Evolutionary conservation across 2,797 vertebrate species (phyloP).

Genomic region (Hydrophis major): DNA sequence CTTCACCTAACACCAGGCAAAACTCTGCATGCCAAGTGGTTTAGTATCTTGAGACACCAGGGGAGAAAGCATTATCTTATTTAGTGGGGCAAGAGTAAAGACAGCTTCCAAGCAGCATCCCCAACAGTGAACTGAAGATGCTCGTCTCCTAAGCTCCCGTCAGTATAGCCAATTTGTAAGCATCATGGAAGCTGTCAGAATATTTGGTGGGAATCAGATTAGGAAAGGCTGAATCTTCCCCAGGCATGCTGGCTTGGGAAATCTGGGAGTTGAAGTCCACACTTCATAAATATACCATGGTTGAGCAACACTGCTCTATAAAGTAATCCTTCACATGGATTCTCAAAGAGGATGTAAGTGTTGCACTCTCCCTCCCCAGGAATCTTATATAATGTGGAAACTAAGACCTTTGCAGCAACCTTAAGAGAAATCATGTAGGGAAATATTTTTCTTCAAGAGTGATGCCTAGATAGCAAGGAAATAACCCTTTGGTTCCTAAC

Average conservation of each 20-base stretch:
- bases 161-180: too few species aligned
- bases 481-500: not conserved
- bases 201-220: not conserved
- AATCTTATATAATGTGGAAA: not conserved
- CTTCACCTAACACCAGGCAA: not conserved
- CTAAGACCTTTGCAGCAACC: not conserved
- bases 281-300: not conserved
- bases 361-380: not conserved
- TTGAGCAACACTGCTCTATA: not conserved
- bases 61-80: not conserved
- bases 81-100: too few species aligned
- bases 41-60: not conserved
- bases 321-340: not conserved
- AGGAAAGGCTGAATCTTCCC: not conserved
- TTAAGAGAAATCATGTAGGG: not conserved
- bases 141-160: not conserved
- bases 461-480: not conserved
- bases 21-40: not conserved
- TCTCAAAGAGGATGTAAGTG: not conserved
- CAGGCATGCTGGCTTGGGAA: not conserved
- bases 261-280: not conserved
- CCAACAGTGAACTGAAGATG: not conserved
- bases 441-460: not conserved
- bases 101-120: not conserved
- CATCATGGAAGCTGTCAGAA: not conserved